Base-by-base conservation (phyloP, 1,140 invertebrate species). In the Drosophila hydei region DNA sequence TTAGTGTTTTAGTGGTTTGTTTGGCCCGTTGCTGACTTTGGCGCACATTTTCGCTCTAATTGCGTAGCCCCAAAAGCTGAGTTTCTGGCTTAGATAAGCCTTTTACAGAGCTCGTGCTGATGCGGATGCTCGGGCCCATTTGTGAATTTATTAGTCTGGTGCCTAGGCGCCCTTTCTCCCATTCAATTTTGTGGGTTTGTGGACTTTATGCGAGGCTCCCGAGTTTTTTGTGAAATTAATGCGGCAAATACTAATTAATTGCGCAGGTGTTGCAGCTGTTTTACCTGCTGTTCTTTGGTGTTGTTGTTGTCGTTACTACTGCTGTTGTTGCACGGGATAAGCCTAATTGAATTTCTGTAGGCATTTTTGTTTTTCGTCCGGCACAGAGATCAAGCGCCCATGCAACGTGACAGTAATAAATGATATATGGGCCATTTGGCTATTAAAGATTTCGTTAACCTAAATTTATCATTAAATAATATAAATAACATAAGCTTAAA, bases 241-340 rank as follows among this genome's bases (percentile, higher is more conserved):
- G 81, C 83, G 78, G 81, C 81, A 87, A 85, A 88, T 75, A 83
- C 81, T 87, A 87, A 87, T 87, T 87, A 87, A 87, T 87, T 87
- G 78, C 81, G 81, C 81, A 87, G 81, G 81, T 87, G 81, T 87
- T 87, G 83, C 83, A 83, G 83, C 78, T 77, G 83, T 81, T 85
- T 58, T 62, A 72, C 50, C 59, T 59, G 67, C 36, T 64, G 33
- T 42, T 68, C 42, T 42, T 58, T 70, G 68, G 36, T 58, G 69
- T 33, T 72, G 63, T 25, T 52, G 55, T 59, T 74, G 67, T 58
- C 62, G 68, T 47, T 61, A 54, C 30, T 33, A 63, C 25, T 68
- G 63, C 18, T 47, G 50, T 59, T 74, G 60, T 65, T 80, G 72
- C 67, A 88, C 25, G 81, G 81, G 81, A 87, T 87, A 87, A 87